Conservation (phyloP, 2,888 invertebrate species). For the Hirtodrosophila histrioides region DNA sequence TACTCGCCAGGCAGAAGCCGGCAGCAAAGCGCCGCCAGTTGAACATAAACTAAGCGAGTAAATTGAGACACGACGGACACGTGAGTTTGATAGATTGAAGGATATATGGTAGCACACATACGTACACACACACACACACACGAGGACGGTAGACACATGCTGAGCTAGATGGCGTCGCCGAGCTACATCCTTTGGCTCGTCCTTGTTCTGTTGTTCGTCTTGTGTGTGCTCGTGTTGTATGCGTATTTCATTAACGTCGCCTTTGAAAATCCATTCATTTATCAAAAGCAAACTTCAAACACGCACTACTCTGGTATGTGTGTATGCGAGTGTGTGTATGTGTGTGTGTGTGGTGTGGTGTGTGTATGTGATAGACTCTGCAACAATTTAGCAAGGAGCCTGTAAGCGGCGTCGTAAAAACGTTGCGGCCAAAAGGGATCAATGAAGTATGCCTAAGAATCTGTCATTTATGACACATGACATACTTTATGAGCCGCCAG, state of each 20-base stretch:
- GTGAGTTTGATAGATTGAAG: slow-evolving; percentile 77
- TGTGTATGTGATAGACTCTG: slow-evolving; percentile 57
- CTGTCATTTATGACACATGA: slow-evolving; percentile 81
- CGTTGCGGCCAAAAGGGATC: slow-evolving; percentile 69
- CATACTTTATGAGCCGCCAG: slow-evolving; percentile 68
- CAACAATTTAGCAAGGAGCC: slow-evolving; percentile 62
- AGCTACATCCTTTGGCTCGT: slow-evolving; percentile 9
- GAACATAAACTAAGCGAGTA: slow-evolving; percentile 74
- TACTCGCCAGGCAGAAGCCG: slow-evolving; percentile 37
- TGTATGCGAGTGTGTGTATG: slow-evolving; percentile 15
- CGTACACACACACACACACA: slow-evolving; percentile 8
- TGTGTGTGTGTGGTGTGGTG: slow-evolving; percentile 16
- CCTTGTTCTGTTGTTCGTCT: slow-evolving; percentile 1
- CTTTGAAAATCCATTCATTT: slow-evolving; percentile 78
- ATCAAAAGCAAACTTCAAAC: slow-evolving; percentile 78
- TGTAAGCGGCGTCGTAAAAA: slow-evolving; percentile 57
- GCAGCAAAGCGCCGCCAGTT: slow-evolving; percentile 50
- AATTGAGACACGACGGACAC: slow-evolving; percentile 78
- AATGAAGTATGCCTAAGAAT: slow-evolving; percentile 80
- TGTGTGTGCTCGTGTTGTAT: slow-evolving; percentile 49
- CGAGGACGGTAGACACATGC: neutral
- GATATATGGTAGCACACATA: slow-evolving; percentile 51
- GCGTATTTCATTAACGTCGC: slow-evolving; percentile 77
- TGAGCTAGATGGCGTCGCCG: slow-evolving; percentile 18
- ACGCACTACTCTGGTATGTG: slow-evolving; percentile 45